A percentile compares a stretch with the other conserved stretches of the same genome.
Evolutionary conservation across 2,888 invertebrate species (phyloP).

Genomic region (Gari tellinella): DNA sequence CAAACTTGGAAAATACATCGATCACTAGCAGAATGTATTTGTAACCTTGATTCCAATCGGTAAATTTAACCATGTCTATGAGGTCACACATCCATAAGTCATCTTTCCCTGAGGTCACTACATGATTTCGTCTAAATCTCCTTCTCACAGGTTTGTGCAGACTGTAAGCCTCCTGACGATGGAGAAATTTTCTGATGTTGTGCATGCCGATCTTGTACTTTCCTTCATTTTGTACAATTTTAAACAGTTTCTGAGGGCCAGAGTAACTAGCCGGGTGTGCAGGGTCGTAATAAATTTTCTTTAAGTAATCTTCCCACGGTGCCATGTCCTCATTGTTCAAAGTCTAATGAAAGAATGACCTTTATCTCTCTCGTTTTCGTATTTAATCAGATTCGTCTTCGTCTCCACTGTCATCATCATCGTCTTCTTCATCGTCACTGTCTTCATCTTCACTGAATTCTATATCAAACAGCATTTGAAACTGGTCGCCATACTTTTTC

Average conservation of each 20-base stretch:
- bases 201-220: constrained; percentile 53
- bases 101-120: constrained; percentile 47
- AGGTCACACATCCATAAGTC: constrained; percentile 53
- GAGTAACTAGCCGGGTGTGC: constrained; percentile 42
- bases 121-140: constrained; percentile 39
- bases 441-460: constrained; percentile 2
- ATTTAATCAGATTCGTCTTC: no score
- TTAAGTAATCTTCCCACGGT: constrained; percentile 47
- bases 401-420: constrained; percentile 19
- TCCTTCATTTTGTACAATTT: constrained; percentile 47
- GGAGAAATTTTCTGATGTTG: constrained; percentile 48
- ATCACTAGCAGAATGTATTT: neutral
- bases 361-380: no score
- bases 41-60: neutral
- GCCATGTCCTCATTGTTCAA: constrained; percentile 13
- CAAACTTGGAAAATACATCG: constrained; percentile 5
- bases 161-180: constrained; percentile 50
- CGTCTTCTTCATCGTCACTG: constrained; percentile 3
- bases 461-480: constrained; percentile 3
- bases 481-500: neutral
- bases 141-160: constrained; percentile 41
- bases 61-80: constrained; percentile 14
- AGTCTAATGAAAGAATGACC: neutral
- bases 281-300: constrained; percentile 37
- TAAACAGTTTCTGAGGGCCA: constrained; percentile 51